phyloP scores from a whole-genome alignment of 2,888 invertebrate genomes.

The Monopis laevigella region DNA sequence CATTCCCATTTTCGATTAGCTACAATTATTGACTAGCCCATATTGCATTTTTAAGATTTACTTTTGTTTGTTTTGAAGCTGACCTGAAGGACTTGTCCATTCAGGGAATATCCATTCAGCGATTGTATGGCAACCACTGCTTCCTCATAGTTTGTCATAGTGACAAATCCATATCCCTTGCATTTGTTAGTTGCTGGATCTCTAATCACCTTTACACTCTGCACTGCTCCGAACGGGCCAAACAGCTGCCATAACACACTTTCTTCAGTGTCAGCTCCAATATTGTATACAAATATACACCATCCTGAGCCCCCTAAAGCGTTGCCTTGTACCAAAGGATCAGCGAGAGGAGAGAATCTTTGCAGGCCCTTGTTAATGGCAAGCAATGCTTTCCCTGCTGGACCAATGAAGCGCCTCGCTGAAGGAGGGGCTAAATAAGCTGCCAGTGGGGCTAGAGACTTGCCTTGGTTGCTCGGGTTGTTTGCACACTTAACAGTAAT shows the following conservation, averaged over 20 bases:
- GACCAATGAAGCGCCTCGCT: constrained; percentile 84
- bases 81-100: constrained; percentile 95
- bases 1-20: constrained; percentile 3
- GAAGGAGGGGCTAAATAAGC: constrained; percentile 83
- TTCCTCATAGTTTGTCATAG: constrained; percentile 98
- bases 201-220: constrained; percentile 96
- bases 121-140: constrained; percentile 96
- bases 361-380: constrained; percentile 88
- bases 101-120: constrained; percentile 94
- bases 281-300: constrained; percentile 94
- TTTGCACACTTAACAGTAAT: constrained; percentile 95
- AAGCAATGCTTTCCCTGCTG: constrained; percentile 84
- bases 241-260: constrained; percentile 94
- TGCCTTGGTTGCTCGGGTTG: constrained; percentile 88
- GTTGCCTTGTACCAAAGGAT: constrained; percentile 85
- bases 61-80: constrained; percentile 96
- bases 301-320: constrained; percentile 89
- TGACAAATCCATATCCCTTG: constrained; percentile 98
- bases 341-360: constrained; percentile 85
- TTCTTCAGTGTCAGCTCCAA: constrained; percentile 92
- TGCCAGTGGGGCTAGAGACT: constrained; percentile 79
- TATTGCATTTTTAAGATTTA: constrained; percentile 68
- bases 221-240: constrained; percentile 97
- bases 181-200: constrained; percentile 97
- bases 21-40: constrained; percentile 54